Evolutionary conservation across 2,797 vertebrate genomes (phyloP).

Genomic region (Onychomys torridus): DNA sequence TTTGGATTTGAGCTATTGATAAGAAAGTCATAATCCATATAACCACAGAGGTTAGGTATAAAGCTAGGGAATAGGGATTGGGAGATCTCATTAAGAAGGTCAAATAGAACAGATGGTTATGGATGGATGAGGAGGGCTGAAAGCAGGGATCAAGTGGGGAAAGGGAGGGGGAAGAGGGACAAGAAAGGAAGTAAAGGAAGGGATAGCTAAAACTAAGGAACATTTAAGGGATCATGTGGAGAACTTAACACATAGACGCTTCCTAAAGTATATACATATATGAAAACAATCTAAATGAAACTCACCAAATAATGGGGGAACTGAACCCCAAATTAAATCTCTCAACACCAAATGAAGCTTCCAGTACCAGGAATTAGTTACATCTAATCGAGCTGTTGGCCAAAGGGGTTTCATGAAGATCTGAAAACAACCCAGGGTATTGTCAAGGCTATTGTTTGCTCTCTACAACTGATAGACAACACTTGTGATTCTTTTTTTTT

Average conservation of each 20-base stretch:
- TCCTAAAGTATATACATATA: neutral
- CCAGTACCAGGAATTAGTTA: fast-evolving
- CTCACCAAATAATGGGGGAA: no score
- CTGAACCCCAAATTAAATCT: neutral
- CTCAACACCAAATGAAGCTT: neutral
- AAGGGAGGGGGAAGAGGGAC: neutral
- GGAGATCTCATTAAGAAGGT: neutral
- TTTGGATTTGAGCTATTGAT: neutral
- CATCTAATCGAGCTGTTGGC: neutral
- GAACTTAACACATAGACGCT: neutral
- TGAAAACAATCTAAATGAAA: neutral
- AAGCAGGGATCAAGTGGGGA: neutral
- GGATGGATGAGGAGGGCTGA: neutral
- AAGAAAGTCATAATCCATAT: neutral
- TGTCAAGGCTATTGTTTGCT: neutral
- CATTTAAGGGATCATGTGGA: neutral
- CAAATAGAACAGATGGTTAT: neutral
- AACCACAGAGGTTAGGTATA: neutral
- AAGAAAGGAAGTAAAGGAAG: neutral
- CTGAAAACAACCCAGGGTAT: neutral
- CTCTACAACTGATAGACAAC: neutral
- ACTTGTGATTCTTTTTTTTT: no score
- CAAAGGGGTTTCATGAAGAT: neutral
- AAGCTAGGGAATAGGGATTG: neutral
- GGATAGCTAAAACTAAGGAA: neutral